phyloP scores from a whole-genome alignment of 92 coral and sea anemone species.

The Isaurus tuberculatus region DNA sequence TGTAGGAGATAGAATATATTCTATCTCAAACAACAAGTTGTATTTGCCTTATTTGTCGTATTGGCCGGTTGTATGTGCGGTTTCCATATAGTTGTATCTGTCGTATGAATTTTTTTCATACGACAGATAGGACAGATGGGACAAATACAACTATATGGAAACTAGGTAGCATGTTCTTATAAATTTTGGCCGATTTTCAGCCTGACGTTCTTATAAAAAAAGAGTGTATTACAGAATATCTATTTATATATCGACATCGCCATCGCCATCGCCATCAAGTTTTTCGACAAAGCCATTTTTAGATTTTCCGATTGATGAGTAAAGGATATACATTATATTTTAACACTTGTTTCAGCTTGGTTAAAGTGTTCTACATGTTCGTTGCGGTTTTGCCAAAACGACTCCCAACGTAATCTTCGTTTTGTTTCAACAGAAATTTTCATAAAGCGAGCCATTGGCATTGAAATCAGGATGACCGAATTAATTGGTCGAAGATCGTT shows the following conservation, averaged over 20 bases:
- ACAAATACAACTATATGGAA: too few relatives aligned
- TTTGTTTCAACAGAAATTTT: slow-evolving; percentile 34
- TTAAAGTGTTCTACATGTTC: slow-evolving; percentile 16
- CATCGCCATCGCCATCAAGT: too few relatives aligned
- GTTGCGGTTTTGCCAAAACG: slow-evolving; percentile 4
- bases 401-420: background rate
- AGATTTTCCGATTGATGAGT: slow-evolving; percentile 25
- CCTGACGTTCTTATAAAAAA: too few relatives aligned
- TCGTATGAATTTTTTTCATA: too few relatives aligned
- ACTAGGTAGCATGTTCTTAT: too few relatives aligned
- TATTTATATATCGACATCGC: slow-evolving; percentile 58
- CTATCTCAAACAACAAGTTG: too few relatives aligned
- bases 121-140: too few relatives aligned
- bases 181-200: too few relatives aligned
- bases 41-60: too few relatives aligned
- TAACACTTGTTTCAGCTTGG: slow-evolving; percentile 23
- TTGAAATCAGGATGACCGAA: background rate
- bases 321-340: slow-evolving; percentile 32
- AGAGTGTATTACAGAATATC: slow-evolving; percentile 25
- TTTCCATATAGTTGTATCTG: too few relatives aligned
- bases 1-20: too few relatives aligned
- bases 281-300: slow-evolving; percentile 28
- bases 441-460: slow-evolving; percentile 21
- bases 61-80: too few relatives aligned
- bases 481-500: background rate